Percentiles rank a stretch among this genome's conserved stretches.
phyloP scores from a whole-genome alignment of 2,113 vertebrate genomes.

The Megalops atlanticus region DNA sequence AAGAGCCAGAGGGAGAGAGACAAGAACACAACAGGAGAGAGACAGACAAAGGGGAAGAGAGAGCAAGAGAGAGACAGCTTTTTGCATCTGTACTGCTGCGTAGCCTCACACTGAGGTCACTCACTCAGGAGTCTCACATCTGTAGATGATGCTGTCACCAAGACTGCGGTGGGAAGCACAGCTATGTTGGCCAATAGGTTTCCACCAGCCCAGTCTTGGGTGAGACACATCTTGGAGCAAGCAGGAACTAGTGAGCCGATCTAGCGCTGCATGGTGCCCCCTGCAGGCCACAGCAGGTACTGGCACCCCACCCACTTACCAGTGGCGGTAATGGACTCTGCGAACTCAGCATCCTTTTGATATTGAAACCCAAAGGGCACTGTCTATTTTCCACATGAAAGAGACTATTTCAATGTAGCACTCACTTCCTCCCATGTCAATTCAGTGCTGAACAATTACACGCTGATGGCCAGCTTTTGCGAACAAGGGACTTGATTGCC shows the following conservation, averaged over 20 bases:
- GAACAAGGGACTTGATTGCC: not conserved
- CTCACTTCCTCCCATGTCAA: conserved; percentile 30
- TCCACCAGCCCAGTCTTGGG: conserved; percentile 28
- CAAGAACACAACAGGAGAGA: conserved; percentile 5
- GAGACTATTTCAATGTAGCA: conserved; percentile 42
- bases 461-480: not conserved
- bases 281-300: not conserved
- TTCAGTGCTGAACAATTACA: conserved; percentile 30
- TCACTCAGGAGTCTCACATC: conserved; percentile 27
- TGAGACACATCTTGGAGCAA: too few relatives aligned
- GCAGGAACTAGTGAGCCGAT: too few relatives aligned
- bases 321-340: not conserved
- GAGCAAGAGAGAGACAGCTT: not conserved
- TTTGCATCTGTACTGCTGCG: not conserved
- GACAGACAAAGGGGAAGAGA: too few relatives aligned
- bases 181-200: conserved; percentile 38
- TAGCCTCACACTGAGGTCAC: conserved; percentile 11
- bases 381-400: conserved; percentile 41
- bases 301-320: not conserved
- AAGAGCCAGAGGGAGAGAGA: too few relatives aligned
- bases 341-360: conserved; percentile 31
- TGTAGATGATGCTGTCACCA: conserved; percentile 35
- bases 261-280: not conserved
- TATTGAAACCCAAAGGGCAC: conserved; percentile 40
- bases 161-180: conserved; percentile 24